These are phyloP conservation scores for Syrphus vitripennis DNA, from an alignment of 2,888 invertebrate species.

Conservation along the genomic window DNA sequence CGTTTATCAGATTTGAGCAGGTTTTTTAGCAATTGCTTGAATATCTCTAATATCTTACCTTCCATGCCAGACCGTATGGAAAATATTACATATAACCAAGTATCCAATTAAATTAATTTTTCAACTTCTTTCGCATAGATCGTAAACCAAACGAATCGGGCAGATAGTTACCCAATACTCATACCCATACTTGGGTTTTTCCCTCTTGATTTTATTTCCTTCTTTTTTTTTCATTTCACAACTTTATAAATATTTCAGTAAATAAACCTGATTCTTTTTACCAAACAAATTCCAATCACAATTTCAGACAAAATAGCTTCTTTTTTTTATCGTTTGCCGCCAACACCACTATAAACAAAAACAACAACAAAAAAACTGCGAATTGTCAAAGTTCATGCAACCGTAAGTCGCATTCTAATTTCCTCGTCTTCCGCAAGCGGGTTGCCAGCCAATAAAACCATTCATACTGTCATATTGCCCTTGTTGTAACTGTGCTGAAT, in stretches of 20 bases:
- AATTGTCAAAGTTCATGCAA: slow-evolving; percentile 45
- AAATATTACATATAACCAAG: too few species aligned
- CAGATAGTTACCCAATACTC: too few species aligned
- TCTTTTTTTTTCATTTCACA: background rate
- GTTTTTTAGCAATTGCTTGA: too few species aligned
- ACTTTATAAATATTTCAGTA: slow-evolving; percentile 40
- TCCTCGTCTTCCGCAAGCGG: slow-evolving; percentile 34
- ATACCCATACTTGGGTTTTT: too few species aligned
- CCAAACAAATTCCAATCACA: slow-evolving; percentile 43
- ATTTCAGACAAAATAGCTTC: slow-evolving; percentile 1
- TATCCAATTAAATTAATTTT: too few species aligned
- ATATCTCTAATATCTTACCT: too few species aligned
- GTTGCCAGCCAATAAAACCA: background rate
- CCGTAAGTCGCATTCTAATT: slow-evolving; percentile 55
- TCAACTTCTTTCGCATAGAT: too few species aligned
- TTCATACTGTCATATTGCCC: background rate
- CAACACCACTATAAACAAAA: background rate
- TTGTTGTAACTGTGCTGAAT: background rate
- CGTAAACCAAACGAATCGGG: too few species aligned
- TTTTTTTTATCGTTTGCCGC: slow-evolving; percentile 28
- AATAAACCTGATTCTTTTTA: slow-evolving; percentile 11
- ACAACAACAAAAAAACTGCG: slow-evolving; percentile 15
- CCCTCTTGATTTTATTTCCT: too few species aligned
- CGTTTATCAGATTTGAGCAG: too few species aligned
- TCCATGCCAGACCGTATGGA: too few species aligned